Evolutionary conservation across 1,140 invertebrate genomes (phyloP).

Genomic region (Brachionus plicatilis): DNA sequence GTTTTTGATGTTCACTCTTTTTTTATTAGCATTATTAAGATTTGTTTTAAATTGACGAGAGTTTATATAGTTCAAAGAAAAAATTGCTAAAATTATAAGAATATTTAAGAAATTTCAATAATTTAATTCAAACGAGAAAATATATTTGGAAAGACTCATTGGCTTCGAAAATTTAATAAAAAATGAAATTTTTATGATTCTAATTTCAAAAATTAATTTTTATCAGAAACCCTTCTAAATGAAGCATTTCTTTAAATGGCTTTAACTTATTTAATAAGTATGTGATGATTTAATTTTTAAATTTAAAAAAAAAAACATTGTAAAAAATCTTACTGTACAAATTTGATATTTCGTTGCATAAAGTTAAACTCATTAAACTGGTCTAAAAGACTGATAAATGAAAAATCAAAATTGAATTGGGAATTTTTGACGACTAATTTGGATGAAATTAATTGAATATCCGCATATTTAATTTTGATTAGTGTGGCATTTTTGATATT

Average conservation of each 20-base stretch:
- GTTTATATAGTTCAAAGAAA: too few species aligned
- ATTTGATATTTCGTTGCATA: conserved; percentile 54
- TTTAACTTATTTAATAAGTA: background rate
- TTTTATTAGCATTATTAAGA: too few species aligned
- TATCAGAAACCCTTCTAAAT: too few species aligned
- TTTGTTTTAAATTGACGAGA: too few species aligned
- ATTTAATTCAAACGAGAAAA: too few species aligned
- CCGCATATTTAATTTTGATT: conserved; percentile 10
- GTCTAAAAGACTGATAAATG: background rate
- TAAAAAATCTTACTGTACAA: conserved; percentile 46
- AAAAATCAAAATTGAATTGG: conserved; percentile 34
- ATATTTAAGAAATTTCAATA: too few species aligned
- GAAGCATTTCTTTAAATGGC: background rate
- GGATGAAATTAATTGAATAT: conserved; percentile 5
- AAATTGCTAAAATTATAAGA: too few species aligned
- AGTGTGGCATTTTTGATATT: conserved; percentile 36
- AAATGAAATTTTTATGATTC: too few species aligned
- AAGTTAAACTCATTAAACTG: background rate
- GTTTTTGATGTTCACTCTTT: too few species aligned
- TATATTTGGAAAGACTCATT: too few species aligned
- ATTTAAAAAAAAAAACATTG: background rate
- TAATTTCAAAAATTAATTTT: too few species aligned
- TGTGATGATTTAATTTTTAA: background rate
- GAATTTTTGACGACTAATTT: conserved; percentile 10
- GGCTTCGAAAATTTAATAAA: too few species aligned